Evolutionary conservation across 2,797 vertebrate genomes (phyloP).

Genomic region (Astyanax mexicanus): DNA sequence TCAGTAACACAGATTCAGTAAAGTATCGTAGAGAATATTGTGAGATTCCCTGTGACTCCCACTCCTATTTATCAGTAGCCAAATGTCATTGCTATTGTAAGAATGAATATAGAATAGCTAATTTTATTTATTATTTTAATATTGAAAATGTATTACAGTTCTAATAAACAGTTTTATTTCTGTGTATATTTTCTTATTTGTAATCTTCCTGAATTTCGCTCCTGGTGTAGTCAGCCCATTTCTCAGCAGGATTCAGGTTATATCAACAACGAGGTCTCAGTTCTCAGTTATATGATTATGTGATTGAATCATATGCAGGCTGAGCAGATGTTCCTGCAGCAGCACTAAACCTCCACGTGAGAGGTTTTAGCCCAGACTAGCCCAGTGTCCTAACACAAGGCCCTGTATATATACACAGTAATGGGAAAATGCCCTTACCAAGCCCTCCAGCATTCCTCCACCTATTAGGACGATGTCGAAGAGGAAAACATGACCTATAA

Average conservation of each 20-base stretch:
- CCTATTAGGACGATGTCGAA: neutral
- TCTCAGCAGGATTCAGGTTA: neutral
- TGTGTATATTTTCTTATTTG: neutral
- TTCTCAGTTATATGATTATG: slow-evolving; percentile 44
- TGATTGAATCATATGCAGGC: slow-evolving; percentile 72
- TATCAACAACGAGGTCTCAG: slow-evolving; percentile 25
- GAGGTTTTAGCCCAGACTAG: slow-evolving; percentile 41
- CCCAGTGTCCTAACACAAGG: slow-evolving; percentile 51
- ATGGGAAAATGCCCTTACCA: slow-evolving; percentile 1
- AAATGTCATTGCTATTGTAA: no score
- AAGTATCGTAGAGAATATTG: no score
- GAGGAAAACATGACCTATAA: slow-evolving; percentile 1
- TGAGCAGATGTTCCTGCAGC: slow-evolving; percentile 56
- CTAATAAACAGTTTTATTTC: no score
- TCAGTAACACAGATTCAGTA: no score
- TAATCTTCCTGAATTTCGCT: neutral
- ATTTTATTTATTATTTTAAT: no score
- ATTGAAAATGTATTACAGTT: no score
- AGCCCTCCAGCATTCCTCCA: slow-evolving; percentile 1
- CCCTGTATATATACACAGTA: neutral
- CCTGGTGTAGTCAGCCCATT: neutral
- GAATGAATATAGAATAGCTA: no score
- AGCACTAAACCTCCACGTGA: slow-evolving; percentile 9
- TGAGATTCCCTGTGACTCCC: no score
- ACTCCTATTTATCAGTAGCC: no score